Evolutionary conservation across 2,888 invertebrate species (phyloP), one percentile per base, ranked within the genome.

Genomic region (Macaria notata): DNA sequence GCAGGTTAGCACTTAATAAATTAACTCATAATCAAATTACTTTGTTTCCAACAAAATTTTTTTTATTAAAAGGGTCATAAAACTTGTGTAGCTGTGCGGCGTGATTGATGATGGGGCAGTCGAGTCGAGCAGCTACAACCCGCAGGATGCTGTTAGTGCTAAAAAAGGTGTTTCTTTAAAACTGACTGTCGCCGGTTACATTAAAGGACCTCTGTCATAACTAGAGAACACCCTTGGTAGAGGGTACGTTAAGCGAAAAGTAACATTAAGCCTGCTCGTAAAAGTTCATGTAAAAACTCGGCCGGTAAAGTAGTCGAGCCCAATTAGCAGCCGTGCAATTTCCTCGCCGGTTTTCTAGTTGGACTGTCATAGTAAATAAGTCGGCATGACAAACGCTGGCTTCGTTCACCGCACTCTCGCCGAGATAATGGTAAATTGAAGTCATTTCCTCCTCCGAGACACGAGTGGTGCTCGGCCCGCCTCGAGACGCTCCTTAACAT

Each of bases 381-480:
- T 70, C 69, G 67, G 71, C 73, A 68, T 73, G 75, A 77, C 78
- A 76, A 75, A 75, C 68, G 68, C 71, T 64, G 64, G 64, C 73
- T 69, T 76, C 76, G 74, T 73, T 72, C 73, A 69, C 71, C 70
- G 73, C 73, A 78, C 71, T 76, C 81, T 84, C 77, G 60, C 76
- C 76, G 78, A 83, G 83, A 83, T 85, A 86, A 86, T 86, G 75
- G 78, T 79, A 84, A 86, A 86, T 86, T 85, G 84, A 82, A 81
- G 80, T 82, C 82, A 84, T 86, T 88, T 88, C 86, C 84, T 82
- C 67, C 71, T 70, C 75, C 76, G 70, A 70, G 66, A 69, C 72
- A 76, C 71, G 75, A 78, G 70, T 69, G 68, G 69, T 70, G 65
- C 69, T 73, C 62, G 66, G 61, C 59, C 72, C 69, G 75, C 66